Evolutionary conservation across 2,888 invertebrate genomes (phyloP).

Genomic region (Zonitis immaculata): DNA sequence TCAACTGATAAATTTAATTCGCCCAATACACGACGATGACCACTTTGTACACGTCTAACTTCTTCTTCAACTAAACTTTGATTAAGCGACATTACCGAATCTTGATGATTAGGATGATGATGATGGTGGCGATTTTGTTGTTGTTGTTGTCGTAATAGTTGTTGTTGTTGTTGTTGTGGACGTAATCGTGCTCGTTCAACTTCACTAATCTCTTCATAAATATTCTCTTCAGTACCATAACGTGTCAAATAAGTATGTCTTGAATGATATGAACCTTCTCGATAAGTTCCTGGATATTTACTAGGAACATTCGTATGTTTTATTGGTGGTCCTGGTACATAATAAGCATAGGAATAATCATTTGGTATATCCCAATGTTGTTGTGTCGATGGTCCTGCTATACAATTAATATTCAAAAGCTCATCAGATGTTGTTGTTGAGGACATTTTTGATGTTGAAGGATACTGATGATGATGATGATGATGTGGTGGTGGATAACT

Average conservation of each 20-base stretch:
- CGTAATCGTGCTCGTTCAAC: conserved; percentile 45
- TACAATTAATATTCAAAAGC: conserved; percentile 28
- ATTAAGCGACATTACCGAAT: conserved; percentile 62
- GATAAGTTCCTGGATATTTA: conserved; percentile 38
- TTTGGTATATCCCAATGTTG: conserved; percentile 40
- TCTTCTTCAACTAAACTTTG: conserved; percentile 77
- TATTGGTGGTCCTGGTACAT: conserved; percentile 64
- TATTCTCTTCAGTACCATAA: conserved; percentile 81
- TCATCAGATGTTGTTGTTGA: conserved; percentile 30
- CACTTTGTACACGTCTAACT: conserved; percentile 74
- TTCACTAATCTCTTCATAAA: conserved; percentile 75
- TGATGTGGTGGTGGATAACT: conserved; percentile 60
- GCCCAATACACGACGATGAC: conserved; percentile 76
- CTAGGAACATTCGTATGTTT: conserved; percentile 61
- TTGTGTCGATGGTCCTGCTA: conserved; percentile 36
- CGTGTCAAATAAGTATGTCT: conserved; percentile 69
- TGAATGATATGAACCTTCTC: conserved; percentile 43
- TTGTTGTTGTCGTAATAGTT: too few relatives aligned
- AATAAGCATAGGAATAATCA: conserved; percentile 81
- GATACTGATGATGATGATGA: too few relatives aligned
- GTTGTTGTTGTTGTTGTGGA: conserved; percentile 15
- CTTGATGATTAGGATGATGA: conserved; percentile 21
- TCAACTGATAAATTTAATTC: conserved; percentile 82
- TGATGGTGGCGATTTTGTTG: background rate
- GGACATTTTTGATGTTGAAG: conserved; percentile 40